These are phyloP conservation scores for Drosophila kohkoa DNA, from an alignment of 1,140 invertebrate genomes.

Conservation along the genomic window DNA sequence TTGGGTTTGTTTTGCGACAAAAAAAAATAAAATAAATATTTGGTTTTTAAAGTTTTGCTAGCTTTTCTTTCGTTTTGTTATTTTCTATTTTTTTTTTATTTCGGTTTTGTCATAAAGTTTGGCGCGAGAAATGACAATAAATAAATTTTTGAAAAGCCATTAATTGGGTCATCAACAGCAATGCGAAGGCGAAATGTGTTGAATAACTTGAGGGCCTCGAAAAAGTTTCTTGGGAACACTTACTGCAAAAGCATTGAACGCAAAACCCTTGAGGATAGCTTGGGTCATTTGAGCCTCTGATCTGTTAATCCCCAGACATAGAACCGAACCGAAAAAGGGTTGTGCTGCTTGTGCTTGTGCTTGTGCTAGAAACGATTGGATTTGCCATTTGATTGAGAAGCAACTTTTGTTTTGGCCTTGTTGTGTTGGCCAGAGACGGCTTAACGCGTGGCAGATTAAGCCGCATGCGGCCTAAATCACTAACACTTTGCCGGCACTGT, in stretches of 20 bases:
- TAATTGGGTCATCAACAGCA: constrained; percentile 48
- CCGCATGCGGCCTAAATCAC: constrained; percentile 69
- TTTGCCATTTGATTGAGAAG: constrained; percentile 60
- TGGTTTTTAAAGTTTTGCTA: constrained; percentile 49
- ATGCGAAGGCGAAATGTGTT: constrained; percentile 15
- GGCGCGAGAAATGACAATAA: constrained; percentile 46
- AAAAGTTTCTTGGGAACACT: constrained; percentile 42
- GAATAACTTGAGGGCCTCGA: constrained; percentile 33
- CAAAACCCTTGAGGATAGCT: constrained; percentile 33
- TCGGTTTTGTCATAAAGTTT: constrained; percentile 26
- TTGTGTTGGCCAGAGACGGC: constrained; percentile 16
- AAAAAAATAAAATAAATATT: constrained; percentile 35
- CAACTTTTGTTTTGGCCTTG: constrained; percentile 50
- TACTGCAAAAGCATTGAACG: constrained; percentile 22
- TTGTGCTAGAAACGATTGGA: constrained; percentile 18
- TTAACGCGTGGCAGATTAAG: constrained; percentile 52
- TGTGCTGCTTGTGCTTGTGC: not conserved
- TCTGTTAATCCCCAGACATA: constrained; percentile 42
- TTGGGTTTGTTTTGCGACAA: constrained; percentile 14
- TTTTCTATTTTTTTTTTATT: constrained; percentile 1
- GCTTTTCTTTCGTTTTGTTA: too few species aligned
- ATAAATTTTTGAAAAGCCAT: constrained; percentile 56
- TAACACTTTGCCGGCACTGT: constrained; percentile 4
- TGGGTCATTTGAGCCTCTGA: constrained; percentile 54
- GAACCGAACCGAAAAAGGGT: constrained; percentile 45